Percentiles rank a stretch among this genome's conserved stretches.
These are phyloP conservation scores for Eretmocerus hayati DNA, from an alignment of 2,888 invertebrate species.

Conservation along the genomic window DNA sequence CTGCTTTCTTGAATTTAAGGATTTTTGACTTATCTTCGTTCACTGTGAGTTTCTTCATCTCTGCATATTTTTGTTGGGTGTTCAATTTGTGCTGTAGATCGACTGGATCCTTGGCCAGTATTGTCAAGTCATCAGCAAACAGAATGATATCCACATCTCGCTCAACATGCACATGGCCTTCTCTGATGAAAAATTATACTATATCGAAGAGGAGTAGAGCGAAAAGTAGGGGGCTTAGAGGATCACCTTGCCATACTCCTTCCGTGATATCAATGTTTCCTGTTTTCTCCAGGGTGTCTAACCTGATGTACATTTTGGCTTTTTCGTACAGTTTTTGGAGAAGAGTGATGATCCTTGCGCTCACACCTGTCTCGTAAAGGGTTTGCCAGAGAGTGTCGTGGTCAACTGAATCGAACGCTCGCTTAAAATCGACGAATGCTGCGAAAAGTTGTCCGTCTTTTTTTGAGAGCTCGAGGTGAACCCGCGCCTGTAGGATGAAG, in stretches of 20 bases:
- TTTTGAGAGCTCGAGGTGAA: constrained; percentile 15
- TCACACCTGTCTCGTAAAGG: constrained; percentile 12
- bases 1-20: too few relatives aligned
- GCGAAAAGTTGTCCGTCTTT: constrained; percentile 20
- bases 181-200: too few relatives aligned
- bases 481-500: constrained; percentile 22
- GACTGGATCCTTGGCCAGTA: too few relatives aligned
- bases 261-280: constrained; percentile 19
- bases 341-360: constrained; percentile 15
- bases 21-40: too few relatives aligned
- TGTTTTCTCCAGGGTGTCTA: constrained; percentile 18
- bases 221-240: too few relatives aligned
- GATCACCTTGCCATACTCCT: constrained; percentile 24
- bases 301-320: constrained; percentile 11
- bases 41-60: too few relatives aligned
- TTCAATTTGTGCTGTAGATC: too few relatives aligned
- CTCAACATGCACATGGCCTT: too few relatives aligned
- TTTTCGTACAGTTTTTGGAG: constrained; percentile 15
- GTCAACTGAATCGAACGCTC: constrained; percentile 13
- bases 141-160: too few relatives aligned
- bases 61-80: too few relatives aligned
- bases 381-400: constrained; percentile 23
- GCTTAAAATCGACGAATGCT: constrained; percentile 23
- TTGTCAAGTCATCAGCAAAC: too few relatives aligned
- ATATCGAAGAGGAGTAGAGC: too few relatives aligned